Conservation (phyloP, 2,797 vertebrate genomes). For the Muscicapa striata region DNA sequence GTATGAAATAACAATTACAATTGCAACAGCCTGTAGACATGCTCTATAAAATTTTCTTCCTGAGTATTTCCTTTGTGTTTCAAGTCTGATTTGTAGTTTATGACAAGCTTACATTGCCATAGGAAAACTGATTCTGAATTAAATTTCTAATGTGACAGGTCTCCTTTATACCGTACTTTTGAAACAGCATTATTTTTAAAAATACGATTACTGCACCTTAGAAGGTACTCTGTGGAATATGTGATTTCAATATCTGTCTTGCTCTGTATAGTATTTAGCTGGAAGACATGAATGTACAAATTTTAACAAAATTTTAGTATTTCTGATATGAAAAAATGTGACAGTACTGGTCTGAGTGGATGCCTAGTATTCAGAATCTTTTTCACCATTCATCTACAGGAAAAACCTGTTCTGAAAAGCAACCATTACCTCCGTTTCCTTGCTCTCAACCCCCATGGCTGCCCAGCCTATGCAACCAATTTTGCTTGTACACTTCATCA, state of each 20-base stretch:
- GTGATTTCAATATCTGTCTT: background rate
- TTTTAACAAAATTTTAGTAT: background rate
- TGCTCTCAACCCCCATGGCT: background rate
- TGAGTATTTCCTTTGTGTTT: background rate
- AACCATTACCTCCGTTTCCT: rapidly evolving
- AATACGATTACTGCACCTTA: background rate
- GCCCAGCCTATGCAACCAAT: rapidly evolving
- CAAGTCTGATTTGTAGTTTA: background rate
- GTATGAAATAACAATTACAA: background rate
- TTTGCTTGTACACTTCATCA: background rate
- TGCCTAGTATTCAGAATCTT: background rate
- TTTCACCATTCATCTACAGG: background rate
- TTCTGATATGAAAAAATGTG: background rate
- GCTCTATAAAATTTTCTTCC: background rate
- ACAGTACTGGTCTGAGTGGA: background rate
- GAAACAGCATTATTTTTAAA: background rate
- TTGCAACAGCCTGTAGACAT: background rate
- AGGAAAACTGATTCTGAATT: background rate
- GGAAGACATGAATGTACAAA: background rate
- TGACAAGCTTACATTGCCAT: background rate
- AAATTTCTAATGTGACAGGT: background rate
- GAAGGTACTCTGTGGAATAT: background rate
- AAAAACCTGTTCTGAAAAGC: background rate
- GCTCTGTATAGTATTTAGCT: background rate
- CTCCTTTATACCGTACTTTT: background rate